These are phyloP conservation scores for Chromoteleia sp. DNA, from an alignment of 2,888 invertebrate genomes.

Conservation along the genomic window DNA sequence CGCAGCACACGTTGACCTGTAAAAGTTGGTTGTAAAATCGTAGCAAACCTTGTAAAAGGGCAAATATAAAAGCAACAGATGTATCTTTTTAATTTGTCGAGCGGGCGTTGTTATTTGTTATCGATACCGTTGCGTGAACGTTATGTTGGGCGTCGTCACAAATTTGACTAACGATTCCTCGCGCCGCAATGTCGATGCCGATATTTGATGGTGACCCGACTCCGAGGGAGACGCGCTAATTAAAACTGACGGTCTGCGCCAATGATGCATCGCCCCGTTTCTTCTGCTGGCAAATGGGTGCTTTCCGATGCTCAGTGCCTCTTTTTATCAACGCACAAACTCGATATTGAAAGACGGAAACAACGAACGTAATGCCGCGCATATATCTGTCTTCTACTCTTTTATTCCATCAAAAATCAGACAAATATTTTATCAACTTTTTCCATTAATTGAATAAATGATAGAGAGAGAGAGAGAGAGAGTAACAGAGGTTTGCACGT, in stretches of 20 bases:
- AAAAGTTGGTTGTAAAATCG: slow-evolving; percentile 14
- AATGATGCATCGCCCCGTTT: slow-evolving; percentile 72
- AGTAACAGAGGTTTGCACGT: slow-evolving; percentile 13
- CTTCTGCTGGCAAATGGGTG: slow-evolving; percentile 47
- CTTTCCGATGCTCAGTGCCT: slow-evolving; percentile 47
- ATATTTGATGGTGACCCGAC: slow-evolving; percentile 75
- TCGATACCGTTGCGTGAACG: slow-evolving; percentile 43
- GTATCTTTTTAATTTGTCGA: slow-evolving; percentile 46
- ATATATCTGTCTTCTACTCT: slow-evolving; percentile 14
- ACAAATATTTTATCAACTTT: slow-evolving; percentile 41
- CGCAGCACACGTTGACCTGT: not conserved
- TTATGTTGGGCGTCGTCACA: slow-evolving; percentile 51
- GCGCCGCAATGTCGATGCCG: slow-evolving; percentile 69
- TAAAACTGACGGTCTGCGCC: slow-evolving; percentile 77
- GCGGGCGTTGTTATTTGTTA: slow-evolving; percentile 41
- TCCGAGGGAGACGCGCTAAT: slow-evolving; percentile 76
- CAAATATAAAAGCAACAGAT: slow-evolving; percentile 12
- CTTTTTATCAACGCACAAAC: slow-evolving; percentile 46
- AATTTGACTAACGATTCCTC: slow-evolving; percentile 77
- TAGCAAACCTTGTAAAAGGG: slow-evolving; percentile 24
- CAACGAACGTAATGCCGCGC: slow-evolving; percentile 13
- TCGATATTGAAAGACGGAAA: slow-evolving; percentile 53
- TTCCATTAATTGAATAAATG: slow-evolving; percentile 15
- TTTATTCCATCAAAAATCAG: slow-evolving; percentile 54
- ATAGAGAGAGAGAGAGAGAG: no score